Conservation (phyloP, 53 echinoderm and acorn worm genomes). For the Actinopyga echinites region DNA sequence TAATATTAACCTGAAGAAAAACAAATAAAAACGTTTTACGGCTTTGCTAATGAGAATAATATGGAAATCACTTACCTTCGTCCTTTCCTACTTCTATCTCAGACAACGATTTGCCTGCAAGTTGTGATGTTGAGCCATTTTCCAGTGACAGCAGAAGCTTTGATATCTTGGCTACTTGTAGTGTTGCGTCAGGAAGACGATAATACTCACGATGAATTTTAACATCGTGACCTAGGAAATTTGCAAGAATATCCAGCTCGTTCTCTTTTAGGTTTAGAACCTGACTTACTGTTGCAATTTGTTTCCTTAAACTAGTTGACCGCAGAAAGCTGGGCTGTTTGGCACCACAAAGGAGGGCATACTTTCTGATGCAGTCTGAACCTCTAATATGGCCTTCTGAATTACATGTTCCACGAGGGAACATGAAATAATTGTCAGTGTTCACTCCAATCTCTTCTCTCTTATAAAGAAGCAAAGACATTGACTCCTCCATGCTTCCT, state of each 20-base stretch:
- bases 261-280: slow-evolving; percentile 72
- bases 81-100: slow-evolving; percentile 51
- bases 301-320: slow-evolving; percentile 68
- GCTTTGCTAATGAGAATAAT: neutral
- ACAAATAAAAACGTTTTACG: no score
- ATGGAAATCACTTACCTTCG: slow-evolving; percentile 23
- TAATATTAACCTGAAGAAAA: no score
- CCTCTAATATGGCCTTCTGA: slow-evolving; percentile 62
- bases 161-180: slow-evolving; percentile 77
- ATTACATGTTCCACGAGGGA: slow-evolving; percentile 29
- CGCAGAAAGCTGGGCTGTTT: slow-evolving; percentile 53
- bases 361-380: slow-evolving; percentile 57
- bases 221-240: slow-evolving; percentile 75
- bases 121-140: slow-evolving; percentile 30
- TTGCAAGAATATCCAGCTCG: slow-evolving; percentile 73
- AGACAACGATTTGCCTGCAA: slow-evolving; percentile 61
- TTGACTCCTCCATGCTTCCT: slow-evolving; percentile 40
- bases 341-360: slow-evolving; percentile 59
- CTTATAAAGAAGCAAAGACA: slow-evolving; percentile 42
- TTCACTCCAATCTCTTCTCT: slow-evolving; percentile 52
- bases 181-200: slow-evolving; percentile 62
- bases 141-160: slow-evolving; percentile 70
- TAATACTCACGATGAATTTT: slow-evolving; percentile 68
- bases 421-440: slow-evolving; percentile 58
- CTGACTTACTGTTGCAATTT: slow-evolving; percentile 65